Base-by-base conservation (phyloP, 1,140 invertebrate genomes). In the Amyelois transitella region DNA sequence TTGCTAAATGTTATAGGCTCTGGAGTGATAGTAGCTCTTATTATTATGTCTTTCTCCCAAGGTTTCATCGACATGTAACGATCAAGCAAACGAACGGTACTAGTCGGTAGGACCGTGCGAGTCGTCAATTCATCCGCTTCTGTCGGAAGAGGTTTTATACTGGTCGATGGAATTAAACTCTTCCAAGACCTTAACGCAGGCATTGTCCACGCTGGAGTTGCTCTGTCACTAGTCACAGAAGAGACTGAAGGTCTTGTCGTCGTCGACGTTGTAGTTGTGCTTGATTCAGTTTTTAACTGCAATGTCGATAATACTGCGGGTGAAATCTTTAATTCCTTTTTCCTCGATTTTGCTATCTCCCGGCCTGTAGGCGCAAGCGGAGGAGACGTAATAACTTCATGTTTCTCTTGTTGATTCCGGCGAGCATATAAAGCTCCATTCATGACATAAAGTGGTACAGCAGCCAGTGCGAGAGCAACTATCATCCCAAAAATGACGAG, bases 41-140 rank as follows among this genome's bases (percentile, higher is more conserved):
- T 85, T 48, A 88, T 81, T 6, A 73, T 72, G 58, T 86, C 80
- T 22, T 79, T 84, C 18, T 80, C 81, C 80, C 80, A 80, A 1
- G 80, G 72, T 53, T 79, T 85, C 28, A 75, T 61, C 0, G 80
- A 78, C 71, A 75, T 79, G 44, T 77, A 75, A 49, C 79, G 69
- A 48, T 79, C 74, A 10, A 74, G 53, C 14, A 78, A 59, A 17
- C 68, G 70, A 25, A 78, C 69, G 58, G 72, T 74, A 18, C 67
- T 74, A 12, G 80, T 75, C 8, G 76, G 72, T 18, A 71, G 77
- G 12, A 69, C 72, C 17, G 74, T 68, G 2, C 75, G 56, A 24
- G 72, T 72, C 52, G 77, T 73, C 50, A 72, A 51, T 49, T 68
- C 71, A 12, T 58, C 73, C 28, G 70, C 64, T 38, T 82, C 76